Percentiles rank a stretch among this genome's conserved stretches.
Evolutionary conservation across 2,797 vertebrate genomes (phyloP).

Genomic region (Enoplosus armatus): DNA sequence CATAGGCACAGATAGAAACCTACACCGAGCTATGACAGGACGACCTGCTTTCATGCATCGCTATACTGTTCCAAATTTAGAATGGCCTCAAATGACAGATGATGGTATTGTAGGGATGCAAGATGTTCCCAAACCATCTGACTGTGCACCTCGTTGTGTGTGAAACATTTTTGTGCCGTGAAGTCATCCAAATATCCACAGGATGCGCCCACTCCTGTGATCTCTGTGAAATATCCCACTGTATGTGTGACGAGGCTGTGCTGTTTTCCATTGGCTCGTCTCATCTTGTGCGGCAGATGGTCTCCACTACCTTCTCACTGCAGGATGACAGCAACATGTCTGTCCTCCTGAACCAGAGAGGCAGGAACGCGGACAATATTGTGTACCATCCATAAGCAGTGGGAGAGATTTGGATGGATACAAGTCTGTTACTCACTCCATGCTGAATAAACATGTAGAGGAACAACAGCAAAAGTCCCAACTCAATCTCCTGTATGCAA

Average conservation of each 20-base stretch:
- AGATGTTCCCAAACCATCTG: conserved; percentile 58
- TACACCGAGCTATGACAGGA: conserved; percentile 9
- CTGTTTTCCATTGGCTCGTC: conserved; percentile 45
- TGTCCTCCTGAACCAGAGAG: conserved; percentile 36
- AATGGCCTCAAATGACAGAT: conserved; percentile 41
- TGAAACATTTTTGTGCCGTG: conserved; percentile 22
- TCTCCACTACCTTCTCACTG: conserved; percentile 56
- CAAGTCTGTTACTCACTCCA: conserved; percentile 4
- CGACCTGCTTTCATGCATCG: conserved; percentile 29
- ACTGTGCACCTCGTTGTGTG: conserved; percentile 45
- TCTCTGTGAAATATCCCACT: conserved; percentile 51
- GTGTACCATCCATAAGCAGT: conserved; percentile 17
- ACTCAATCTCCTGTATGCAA: conserved; percentile 63
- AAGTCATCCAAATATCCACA: conserved; percentile 62
- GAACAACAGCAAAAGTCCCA: conserved; percentile 37
- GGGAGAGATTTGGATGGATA: conserved; percentile 48
- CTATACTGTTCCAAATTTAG: conserved; percentile 60
- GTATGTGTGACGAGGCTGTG: conserved; percentile 38
- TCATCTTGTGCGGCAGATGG: conserved; percentile 76
- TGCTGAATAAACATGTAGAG: conserved; percentile 58
- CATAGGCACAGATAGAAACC: conserved; percentile 37
- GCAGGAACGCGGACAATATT: conserved; percentile 13
- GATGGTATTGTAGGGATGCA: conserved; percentile 39
- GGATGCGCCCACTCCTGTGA: conserved; percentile 41
- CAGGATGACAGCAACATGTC: conserved; percentile 50